Conservation (phyloP, 1,140 invertebrate species). For the Papilio glaucus region DNA sequence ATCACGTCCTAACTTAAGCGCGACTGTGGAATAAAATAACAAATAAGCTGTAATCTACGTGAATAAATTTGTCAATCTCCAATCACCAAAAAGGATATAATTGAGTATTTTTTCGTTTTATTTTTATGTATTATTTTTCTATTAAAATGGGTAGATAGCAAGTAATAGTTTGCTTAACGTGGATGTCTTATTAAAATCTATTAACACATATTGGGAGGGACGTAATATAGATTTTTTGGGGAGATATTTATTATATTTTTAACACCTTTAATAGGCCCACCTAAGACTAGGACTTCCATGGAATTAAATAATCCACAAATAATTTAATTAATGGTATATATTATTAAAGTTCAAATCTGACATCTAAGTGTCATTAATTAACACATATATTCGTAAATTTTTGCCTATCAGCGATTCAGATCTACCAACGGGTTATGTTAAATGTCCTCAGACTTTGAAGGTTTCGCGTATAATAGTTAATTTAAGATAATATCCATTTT, state of each 20-base stretch:
- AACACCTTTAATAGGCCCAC: conserved; percentile 6
- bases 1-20: too few relatives aligned
- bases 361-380: conserved; percentile 22
- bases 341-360: conserved; percentile 6
- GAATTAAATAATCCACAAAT: conserved; percentile 14
- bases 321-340: not conserved
- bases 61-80: too few relatives aligned
- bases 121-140: too few relatives aligned
- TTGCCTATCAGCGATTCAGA: not conserved
- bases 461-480: conserved; percentile 30
- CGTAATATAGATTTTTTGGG: not conserved
- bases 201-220: not conserved
- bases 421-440: conserved; percentile 32
- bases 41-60: too few relatives aligned
- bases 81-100: too few relatives aligned
- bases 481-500: conserved; percentile 34
- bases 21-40: too few relatives aligned
- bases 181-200: not conserved
- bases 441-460: conserved; percentile 19
- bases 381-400: conserved; percentile 1
- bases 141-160: too few relatives aligned
- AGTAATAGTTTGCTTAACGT: not conserved
- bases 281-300: not conserved
- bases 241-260: not conserved
- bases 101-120: too few relatives aligned